phyloP scores from a whole-genome alignment of 2,113 vertebrate genomes.

The Stegastes partitus region DNA sequence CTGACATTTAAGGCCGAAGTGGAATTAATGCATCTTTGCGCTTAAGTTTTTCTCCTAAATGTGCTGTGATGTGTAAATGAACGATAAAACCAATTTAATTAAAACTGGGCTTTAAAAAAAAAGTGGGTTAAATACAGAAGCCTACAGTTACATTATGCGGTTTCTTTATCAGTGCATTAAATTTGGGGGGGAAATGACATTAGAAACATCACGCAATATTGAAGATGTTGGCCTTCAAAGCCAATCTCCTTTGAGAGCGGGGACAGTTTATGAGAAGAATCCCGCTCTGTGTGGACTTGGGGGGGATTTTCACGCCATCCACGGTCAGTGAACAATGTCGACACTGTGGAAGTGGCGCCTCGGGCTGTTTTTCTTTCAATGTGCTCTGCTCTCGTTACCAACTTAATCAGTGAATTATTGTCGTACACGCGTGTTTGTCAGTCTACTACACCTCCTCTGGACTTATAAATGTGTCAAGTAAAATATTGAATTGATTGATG shows the following conservation, averaged over 20 bases:
- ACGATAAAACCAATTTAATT: conserved; percentile 35
- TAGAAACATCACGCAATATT: background rate
- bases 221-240: conserved; percentile 23
- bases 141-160: conserved; percentile 4
- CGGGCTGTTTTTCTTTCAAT: conserved; percentile 70
- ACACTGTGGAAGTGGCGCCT: conserved; percentile 66
- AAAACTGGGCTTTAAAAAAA: background rate
- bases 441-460: conserved; percentile 58
- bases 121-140: background rate
- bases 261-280: conserved; percentile 24
- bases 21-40: conserved; percentile 41
- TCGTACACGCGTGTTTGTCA: conserved; percentile 63
- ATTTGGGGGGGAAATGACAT: conserved; percentile 10
- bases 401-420: conserved; percentile 76
- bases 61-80: conserved; percentile 31
- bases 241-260: conserved; percentile 6
- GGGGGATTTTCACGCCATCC: conserved; percentile 64
- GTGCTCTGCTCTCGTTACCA: conserved; percentile 59
- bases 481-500: conserved; percentile 68
- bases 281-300: conserved; percentile 11
- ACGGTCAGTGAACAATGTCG: conserved; percentile 69
- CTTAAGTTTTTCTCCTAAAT: conserved; percentile 27
- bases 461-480: conserved; percentile 76
- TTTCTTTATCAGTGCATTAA: conserved; percentile 18
- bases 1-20: conserved; percentile 18